Base-by-base conservation (phyloP, 2,888 invertebrate species). In the Orthosia incerta region DNA sequence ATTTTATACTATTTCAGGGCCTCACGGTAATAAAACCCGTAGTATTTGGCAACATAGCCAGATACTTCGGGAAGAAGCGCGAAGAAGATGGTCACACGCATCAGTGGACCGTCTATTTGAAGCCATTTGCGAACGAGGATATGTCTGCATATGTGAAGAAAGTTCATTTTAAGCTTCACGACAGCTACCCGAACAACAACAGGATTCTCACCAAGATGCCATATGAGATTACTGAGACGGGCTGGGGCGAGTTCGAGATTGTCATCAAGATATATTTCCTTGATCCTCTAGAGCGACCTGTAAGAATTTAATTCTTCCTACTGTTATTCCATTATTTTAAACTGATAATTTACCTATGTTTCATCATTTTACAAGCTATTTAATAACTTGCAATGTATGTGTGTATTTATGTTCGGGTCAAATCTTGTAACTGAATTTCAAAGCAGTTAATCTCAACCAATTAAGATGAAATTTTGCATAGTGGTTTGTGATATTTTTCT, bases 221-320 rank as follows among this genome's bases (percentile, higher is more conserved):
- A 0, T 99, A 99, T 91, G 99, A 99, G 96, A 97, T 99, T 7
- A 99, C 98, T 0, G 99, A 99, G 95, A 99, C 99, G 0, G 99
- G 99, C 3, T 99, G 99, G 99, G 99, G 99, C 83, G 99, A 99
- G 95, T 99, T 99, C 93, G 99, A 99, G 95, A 98, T 99, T 83
- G 98, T 99, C 48, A 99, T 99, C 71, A 99, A 99, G 93, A 98
- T 99, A 80, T 99, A 99, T 93, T 99, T 99, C 89, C 98, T 98
- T 90, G 99, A 99, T 96, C 98, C 99, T 1, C 99, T 99, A 89
- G 99, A 99, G 94, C 97, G 98, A 91, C 98, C 99, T 31, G 99
- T 99, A 94, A 97, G 97, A 97, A 79, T 45, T 57, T n/a, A 0
- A 15, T 16, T 20, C 26, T 66, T 23, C 3, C 7, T 4, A 18